Evolutionary conservation across 1,140 invertebrate genomes (phyloP), one percentile per base, ranked within the genome.

Genomic region (Drosophila pallidifrons): DNA sequence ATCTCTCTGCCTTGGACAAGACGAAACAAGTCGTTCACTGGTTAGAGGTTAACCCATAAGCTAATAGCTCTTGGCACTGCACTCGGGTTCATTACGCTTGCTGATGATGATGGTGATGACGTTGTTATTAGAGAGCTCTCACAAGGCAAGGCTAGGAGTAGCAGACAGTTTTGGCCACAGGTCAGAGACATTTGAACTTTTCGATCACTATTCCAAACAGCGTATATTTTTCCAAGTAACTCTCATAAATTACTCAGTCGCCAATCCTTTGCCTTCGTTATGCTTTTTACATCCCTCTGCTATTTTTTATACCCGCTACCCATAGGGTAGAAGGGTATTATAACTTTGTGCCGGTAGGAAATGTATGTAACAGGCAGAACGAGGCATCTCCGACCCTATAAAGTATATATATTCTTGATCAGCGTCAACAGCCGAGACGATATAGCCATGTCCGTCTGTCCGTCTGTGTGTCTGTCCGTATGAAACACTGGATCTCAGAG

Each of bases 141-240:
- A 47, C 28, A 55, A 55, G 20, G 65, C 20, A 25, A 25, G 3
- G 3, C 20, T 10, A 49, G 3, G 38, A 41, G 38, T 3, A 10
- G 41, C 45, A 38, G 45, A 68, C 25, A 54, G 51, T 52, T 30
- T 32, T 5, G 51, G 1, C 10, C 11, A 15, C 49, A 60, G 71
- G 30, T 75, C 72, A 75, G 20, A 57, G 72, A 70, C 72, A 75
- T 63, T 75, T 75, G 66, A 63, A 75, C 66, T 63, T 51, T 70
- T 57, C 41, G 43, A 58, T 66, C 15, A 58, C 11, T 47, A 3
- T 65, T 43, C 16, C 15, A 64, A 54, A 28, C 3, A 25, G 20
- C 20, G 20, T 25, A 25, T 61, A 49, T 35, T 20, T 20, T 49
- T 11, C 4, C 28, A 51, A 51, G 49, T 51, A 28, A 51, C 46